A percentile compares a stretch with the other conserved stretches of the same genome.
Conservation (phyloP, 1,140 invertebrate genomes). For the Laupala kohalensis region DNA sequence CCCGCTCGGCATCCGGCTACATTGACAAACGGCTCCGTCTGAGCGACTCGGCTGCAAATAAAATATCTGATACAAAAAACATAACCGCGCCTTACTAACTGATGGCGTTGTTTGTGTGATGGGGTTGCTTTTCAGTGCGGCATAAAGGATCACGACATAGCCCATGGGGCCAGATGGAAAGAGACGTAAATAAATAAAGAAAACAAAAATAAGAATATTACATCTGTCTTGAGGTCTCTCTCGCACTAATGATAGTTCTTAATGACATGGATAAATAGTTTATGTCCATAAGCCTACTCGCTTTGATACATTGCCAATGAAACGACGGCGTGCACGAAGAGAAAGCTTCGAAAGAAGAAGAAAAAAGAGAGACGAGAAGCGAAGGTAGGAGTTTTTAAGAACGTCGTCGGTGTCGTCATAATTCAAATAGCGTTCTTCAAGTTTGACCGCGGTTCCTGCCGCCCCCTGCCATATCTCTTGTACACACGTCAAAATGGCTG, state of each 20-base stretch:
- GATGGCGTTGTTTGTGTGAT: neutral
- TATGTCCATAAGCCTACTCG: neutral
- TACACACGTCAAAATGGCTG: conserved; percentile 5
- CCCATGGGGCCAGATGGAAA: neutral
- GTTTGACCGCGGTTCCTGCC: neutral
- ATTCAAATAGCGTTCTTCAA: conserved; percentile 10
- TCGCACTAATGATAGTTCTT: conserved; percentile 12
- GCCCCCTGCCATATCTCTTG: conserved; percentile 8
- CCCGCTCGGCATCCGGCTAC: neutral
- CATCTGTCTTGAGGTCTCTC: conserved; percentile 4
- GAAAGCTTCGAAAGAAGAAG: neutral
- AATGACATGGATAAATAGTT: conserved; percentile 12
- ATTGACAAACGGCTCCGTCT: neutral
- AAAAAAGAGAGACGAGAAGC: neutral
- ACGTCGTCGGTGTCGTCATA: conserved; percentile 4
- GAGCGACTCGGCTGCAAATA: neutral
- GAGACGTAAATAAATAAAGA: conserved; percentile 6
- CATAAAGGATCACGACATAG: neutral
- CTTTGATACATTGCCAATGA: conserved; percentile 11
- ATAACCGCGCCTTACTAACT: neutral
- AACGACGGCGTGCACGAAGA: neutral
- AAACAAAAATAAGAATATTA: neutral
- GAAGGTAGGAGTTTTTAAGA: neutral
- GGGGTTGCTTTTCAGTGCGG: neutral
- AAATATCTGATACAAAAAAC: neutral